Evolutionary conservation across 2,888 invertebrate species (phyloP).

Genomic region (Caenorhabditis sp.): DNA sequence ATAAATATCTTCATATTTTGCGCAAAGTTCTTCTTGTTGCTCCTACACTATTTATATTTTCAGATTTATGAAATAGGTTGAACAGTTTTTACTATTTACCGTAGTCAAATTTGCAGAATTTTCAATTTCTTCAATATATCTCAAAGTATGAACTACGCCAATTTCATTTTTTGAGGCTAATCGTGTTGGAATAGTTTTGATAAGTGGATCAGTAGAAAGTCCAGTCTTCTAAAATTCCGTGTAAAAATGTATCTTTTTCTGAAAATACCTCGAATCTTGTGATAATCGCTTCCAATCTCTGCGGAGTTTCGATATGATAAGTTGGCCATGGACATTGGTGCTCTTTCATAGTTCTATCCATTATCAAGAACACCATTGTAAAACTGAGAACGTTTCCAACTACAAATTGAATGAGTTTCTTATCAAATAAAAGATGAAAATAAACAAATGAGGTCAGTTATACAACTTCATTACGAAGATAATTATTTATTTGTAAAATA

Average conservation of each 20-base stretch:
- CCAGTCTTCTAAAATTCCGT: constrained; percentile 16
- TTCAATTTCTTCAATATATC: constrained; percentile 49
- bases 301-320: constrained; percentile 63
- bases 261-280: constrained; percentile 40
- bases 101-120: constrained; percentile 36
- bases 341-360: constrained; percentile 41
- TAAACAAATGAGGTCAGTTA: background rate
- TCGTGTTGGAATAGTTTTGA: constrained; percentile 30
- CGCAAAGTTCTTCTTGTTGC: constrained; percentile 42
- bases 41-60: constrained; percentile 10
- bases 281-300: constrained; percentile 50
- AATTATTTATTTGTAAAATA: too few relatives aligned
- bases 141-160: constrained; percentile 43
- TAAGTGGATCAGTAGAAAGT: constrained; percentile 4
- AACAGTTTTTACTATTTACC: constrained; percentile 6
- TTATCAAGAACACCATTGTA: constrained; percentile 25
- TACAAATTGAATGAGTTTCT: background rate
- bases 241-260: too few relatives aligned
- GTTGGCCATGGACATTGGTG: constrained; percentile 63
- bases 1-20: constrained; percentile 65
- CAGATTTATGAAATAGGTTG: background rate
- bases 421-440: background rate
- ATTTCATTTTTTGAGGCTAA: constrained; percentile 44
- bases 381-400: background rate
- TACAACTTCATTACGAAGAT: background rate